Evolutionary conservation across 2,888 invertebrate species (phyloP), one percentile per base, ranked within the genome.

Genomic region (Baronia brevicornis): DNA sequence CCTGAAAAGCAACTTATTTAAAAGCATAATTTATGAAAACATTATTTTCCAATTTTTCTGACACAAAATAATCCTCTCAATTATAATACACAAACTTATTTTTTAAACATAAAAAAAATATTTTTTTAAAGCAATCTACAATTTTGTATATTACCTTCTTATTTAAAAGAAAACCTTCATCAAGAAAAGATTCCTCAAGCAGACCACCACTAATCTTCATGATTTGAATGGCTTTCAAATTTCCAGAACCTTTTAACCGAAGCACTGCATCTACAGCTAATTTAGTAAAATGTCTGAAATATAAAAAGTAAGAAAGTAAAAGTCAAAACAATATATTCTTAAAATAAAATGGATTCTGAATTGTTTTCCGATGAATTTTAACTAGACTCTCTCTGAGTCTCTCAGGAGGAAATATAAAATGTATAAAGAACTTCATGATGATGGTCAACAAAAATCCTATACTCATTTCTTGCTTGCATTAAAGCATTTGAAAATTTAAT

Each of bases 191-290:
- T 59, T 99, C 98, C 41, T 92, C 90, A 29, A 99, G 84, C 13
- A 94, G 90, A 38, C 95, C 97, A 43, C 99, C 99, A 39, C 93
- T 90, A 57, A 97, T 99, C 73, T 99, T 99, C 37, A 99, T 97
- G 21, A 99, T 92, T 77, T 99, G 98, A 61, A 99, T 98, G 4
- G 98, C 95, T 51, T 94, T 92, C 19, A 99, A 80, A 72, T 97
- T 96, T 4, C 96, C 97, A 27, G 97, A 96, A 5, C 97, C 97
- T 78, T 97, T 98, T 6, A 99, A 86, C 48, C 98, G 88, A 17
- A 98, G 68, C 3, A 99, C 95, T 38, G 98, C 97, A 74, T 98
- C 94, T 0, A 99, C 98, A 15, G 98, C 95, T 37, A 99, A 84
- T 52, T 95, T 93, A 36, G 98, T 90, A 70, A 99, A 99, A 62